Conservation (phyloP, 23 tunicate genomes). For the Botrylloides violaceus region DNA sequence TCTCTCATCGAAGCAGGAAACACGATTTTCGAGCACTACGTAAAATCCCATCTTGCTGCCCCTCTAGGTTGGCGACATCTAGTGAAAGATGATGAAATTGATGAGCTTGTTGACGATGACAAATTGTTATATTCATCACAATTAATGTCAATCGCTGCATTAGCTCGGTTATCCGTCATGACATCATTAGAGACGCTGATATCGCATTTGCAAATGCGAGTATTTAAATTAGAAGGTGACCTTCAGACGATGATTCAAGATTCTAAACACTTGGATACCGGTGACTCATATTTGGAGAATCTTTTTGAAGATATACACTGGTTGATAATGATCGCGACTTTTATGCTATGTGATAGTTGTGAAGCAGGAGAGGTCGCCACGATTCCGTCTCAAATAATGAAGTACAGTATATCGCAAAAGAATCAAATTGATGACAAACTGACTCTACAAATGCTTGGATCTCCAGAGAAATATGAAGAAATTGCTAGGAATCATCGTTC, state of each 20-base stretch:
- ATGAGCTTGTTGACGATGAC: constrained; percentile 74
- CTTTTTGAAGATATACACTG: constrained; percentile 73
- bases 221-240: not conserved
- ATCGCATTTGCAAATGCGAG: not conserved
- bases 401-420: constrained; percentile 48
- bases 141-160: constrained; percentile 38
- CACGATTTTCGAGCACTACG: constrained; percentile 28
- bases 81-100: constrained; percentile 27
- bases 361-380: constrained; percentile 63
- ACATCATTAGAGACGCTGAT: constrained; percentile 9
- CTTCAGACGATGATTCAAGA: not conserved
- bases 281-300: constrained; percentile 4
- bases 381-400: constrained; percentile 45
- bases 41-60: constrained; percentile 45
- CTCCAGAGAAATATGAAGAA: constrained; percentile 24
- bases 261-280: not conserved
- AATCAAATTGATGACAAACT: constrained; percentile 24
- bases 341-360: constrained; percentile 46
- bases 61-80: constrained; percentile 50
- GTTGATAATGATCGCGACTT: constrained; percentile 52
- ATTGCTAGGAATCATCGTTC: constrained; percentile 22
- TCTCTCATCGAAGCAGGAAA: constrained; percentile 31
- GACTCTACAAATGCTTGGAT: constrained; percentile 51
- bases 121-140: constrained; percentile 39
- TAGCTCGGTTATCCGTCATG: constrained; percentile 23